Percentiles rank a stretch among this genome's conserved stretches.
Evolutionary conservation across 2,888 invertebrate species (phyloP).

Genomic region (Cybosia mesomella): DNA sequence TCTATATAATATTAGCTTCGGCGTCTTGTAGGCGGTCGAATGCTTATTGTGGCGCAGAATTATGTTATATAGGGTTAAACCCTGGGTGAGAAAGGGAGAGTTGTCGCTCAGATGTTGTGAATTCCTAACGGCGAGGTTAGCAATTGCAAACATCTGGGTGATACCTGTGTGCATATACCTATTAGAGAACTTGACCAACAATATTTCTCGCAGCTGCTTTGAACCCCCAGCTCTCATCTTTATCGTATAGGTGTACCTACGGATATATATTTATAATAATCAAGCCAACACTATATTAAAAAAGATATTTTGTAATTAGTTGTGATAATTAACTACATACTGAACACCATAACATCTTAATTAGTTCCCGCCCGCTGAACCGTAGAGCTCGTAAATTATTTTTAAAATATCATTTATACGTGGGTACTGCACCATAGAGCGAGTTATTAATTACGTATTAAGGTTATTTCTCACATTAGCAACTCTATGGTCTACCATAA

Average conservation of each 20-base stretch:
- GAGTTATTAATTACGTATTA: conserved; percentile 51
- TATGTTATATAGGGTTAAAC: not conserved
- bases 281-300: not conserved
- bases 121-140: no score
- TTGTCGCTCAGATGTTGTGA: no score
- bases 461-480: conserved; percentile 63
- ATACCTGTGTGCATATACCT: no score
- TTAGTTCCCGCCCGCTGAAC: not conserved
- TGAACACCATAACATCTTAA: conserved; percentile 1
- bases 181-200: no score
- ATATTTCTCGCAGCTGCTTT: no score
- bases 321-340: not conserved
- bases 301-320: not conserved
- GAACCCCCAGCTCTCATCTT: no score
- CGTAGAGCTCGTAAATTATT: not conserved
- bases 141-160: no score
- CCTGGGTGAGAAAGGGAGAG: not conserved
- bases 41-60: no score
- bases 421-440: conserved; percentile 5
- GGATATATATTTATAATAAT: not conserved
- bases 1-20: no score
- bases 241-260: not conserved
- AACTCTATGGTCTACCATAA: conserved; percentile 45
- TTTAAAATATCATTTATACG: not conserved
- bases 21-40: no score